Evolutionary conservation across 2,113 vertebrate genomes (phyloP), one percentile per base, ranked within the genome.

Genomic region (Gopherus evgoodei): DNA sequence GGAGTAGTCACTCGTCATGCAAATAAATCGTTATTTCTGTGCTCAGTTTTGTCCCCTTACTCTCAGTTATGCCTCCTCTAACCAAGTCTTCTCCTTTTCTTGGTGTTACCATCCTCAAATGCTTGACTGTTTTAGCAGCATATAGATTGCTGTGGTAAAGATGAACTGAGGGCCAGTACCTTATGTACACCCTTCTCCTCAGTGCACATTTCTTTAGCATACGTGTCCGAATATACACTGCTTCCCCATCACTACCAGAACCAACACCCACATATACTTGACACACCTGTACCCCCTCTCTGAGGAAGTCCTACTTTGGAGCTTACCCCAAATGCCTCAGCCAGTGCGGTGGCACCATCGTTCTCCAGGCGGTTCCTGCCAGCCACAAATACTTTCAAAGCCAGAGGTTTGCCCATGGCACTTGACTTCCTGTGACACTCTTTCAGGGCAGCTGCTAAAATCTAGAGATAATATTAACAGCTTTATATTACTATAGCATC

Each of bases 361-460:
- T 99, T 99, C 97, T 99, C 99, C 92, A 99, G 98, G 9, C 99
- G 99, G 93, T 99, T 99, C 88, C 99, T 98, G 90, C 99, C 99
- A 11, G 99, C 99, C 88, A 99, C 98, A 86, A 99, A 99, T 80
- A 99, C 96, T 96, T 99, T 99, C 97, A 99, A 98, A 92, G 98
- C 98, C 92, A 99, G 98, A 2, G 99, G 99, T 65, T 98, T 91
- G 38, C 99, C 98, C 10, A 97, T 95, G 29, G 97, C 98, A 59
- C 98, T 99, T 78, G 99, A 99, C 49, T 98, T 98, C 86, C 98
- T 98, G 93, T 99, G 97, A 97, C 99, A 99, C 53, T 99, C 98
- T 1, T 93, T 99, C 97, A 99, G 97, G 38, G 99, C 99, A 0
- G 98, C 98, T 47, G 99, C 99, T 97, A 99, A 92, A 94, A 99